Evolutionary conservation across 2,113 vertebrate species (phyloP), one percentile per base, ranked within the genome.

Genomic region (Crotalus horridus): DNA sequence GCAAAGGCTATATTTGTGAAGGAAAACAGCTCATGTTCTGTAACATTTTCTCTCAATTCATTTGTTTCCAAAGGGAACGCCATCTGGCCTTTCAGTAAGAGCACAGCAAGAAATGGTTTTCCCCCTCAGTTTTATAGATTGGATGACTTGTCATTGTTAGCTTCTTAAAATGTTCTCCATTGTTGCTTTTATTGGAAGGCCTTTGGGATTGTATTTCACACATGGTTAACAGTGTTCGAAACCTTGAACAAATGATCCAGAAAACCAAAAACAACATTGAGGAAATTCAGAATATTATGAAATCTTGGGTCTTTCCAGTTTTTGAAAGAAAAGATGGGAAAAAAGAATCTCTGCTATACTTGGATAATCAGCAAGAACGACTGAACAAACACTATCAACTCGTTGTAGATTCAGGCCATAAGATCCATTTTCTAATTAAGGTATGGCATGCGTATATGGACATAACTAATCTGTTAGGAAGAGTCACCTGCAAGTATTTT

Each of bases 271-370:
- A 97, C 96, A 99, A 99, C 0, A 95, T 98, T 17, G 98, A 98
- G 88, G 97, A 98, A 94, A 99, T 99, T 92, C 98, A 98, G 95
- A 97, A 29, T 93, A 95, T 98, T 0, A 97, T 99, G 97, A 97
- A 33, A 64, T 97, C 97, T 0, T 99, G 99, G 99, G 94, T 94
- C 33, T 96, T 93, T 0, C 99, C 99, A 0, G 26, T 99, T 11
- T 98, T 98, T 10, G 98, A 98, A 95, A 98, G 98, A 94, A 99
- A 97, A 92, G 99, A 99, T 69, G 96, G 97, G 0, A 99, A 97
- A 94, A 98, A 91, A 91, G 99, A 99, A 6, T 88, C 97, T 0
- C 96, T 99, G 81, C 98, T 99, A 21, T 97, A 95, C 93, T 93
- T 98, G 54, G 98, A 99, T 29, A 98, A 99, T 91, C 97, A 97